Percentiles rank a stretch among this genome's conserved stretches.
These are phyloP conservation scores for Dunckerocampus dactyliophorus DNA, from an alignment of 2,113 vertebrate species.

Conservation along the genomic window DNA sequence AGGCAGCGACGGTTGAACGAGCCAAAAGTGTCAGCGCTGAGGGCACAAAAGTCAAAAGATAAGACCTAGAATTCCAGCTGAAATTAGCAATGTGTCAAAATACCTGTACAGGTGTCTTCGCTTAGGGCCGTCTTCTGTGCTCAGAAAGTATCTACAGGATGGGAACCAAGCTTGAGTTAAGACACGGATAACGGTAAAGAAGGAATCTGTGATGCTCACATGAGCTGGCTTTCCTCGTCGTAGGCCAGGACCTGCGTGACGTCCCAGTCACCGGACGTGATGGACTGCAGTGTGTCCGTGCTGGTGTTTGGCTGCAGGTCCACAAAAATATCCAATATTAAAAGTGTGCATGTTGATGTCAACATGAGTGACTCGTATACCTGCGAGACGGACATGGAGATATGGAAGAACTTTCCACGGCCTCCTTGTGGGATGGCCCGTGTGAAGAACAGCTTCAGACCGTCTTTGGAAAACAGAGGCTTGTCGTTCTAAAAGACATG, in stretches of 20 bases:
- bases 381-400: constrained; percentile 89
- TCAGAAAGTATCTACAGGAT: constrained; percentile 85
- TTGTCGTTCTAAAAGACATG: constrained; percentile 81
- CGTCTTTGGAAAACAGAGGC: constrained; percentile 88
- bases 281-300: constrained; percentile 86
- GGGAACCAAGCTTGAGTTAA: not conserved
- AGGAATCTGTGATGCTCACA: constrained; percentile 70
- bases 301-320: constrained; percentile 84
- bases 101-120: constrained; percentile 93
- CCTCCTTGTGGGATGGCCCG: constrained; percentile 90
- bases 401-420: constrained; percentile 90
- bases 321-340: not conserved
- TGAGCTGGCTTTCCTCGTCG: constrained; percentile 84
- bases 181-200: too few relatives aligned
- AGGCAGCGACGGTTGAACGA: constrained; percentile 90
- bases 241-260: constrained; percentile 90
- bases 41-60: not conserved
- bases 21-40: constrained; percentile 85
- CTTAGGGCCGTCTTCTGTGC: constrained; percentile 88
- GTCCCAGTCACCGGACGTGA: constrained; percentile 96
- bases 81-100: too few relatives aligned
- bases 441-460: constrained; percentile 89
- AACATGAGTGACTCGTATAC: constrained; percentile 48
- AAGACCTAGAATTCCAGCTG: too few relatives aligned
- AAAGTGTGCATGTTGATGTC: not conserved